phyloP scores from a whole-genome alignment of 2,888 invertebrate species.

The Latrodectus elegans region DNA sequence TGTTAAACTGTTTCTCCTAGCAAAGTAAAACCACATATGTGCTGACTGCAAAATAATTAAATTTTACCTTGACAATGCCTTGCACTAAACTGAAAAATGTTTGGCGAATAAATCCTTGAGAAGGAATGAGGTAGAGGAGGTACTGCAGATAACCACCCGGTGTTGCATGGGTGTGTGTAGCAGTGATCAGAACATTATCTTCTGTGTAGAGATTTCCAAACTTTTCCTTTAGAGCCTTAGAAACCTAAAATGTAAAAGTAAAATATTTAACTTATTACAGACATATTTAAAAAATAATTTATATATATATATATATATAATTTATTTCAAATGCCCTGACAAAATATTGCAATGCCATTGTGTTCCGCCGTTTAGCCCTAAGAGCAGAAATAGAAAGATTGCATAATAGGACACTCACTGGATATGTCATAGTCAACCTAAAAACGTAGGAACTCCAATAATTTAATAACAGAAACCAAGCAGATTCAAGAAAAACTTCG shows the following conservation, averaged over 20 bases:
- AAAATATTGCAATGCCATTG: not conserved
- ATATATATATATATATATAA: not conserved
- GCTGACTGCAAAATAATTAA: not conserved
- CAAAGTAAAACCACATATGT: too few relatives aligned
- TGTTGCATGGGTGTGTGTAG: slow-evolving; percentile 74
- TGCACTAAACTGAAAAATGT: slow-evolving; percentile 82
- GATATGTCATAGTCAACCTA: not conserved
- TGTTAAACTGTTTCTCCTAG: too few relatives aligned
- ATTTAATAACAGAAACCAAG: not conserved
- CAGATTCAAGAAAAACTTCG: too few relatives aligned
- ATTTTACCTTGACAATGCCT: slow-evolving; percentile 82
- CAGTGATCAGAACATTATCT: slow-evolving; percentile 89
- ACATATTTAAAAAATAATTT: not conserved
- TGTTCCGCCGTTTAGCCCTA: not conserved
- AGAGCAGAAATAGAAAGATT: not conserved
- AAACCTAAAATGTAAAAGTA: slow-evolving; percentile 79
- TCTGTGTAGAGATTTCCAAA: slow-evolving; percentile 83
- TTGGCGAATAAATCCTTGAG: slow-evolving; percentile 86
- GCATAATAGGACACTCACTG: too few relatives aligned
- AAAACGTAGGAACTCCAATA: not conserved
- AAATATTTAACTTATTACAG: not conserved
- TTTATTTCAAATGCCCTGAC: not conserved
- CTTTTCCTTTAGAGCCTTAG: slow-evolving; percentile 81
- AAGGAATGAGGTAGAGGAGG: slow-evolving; percentile 89
- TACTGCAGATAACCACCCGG: slow-evolving; percentile 86